Evolutionary conservation across 2,113 vertebrate species (phyloP), one percentile per base, ranked within the genome.

Genomic region (Diadophis punctatus): DNA sequence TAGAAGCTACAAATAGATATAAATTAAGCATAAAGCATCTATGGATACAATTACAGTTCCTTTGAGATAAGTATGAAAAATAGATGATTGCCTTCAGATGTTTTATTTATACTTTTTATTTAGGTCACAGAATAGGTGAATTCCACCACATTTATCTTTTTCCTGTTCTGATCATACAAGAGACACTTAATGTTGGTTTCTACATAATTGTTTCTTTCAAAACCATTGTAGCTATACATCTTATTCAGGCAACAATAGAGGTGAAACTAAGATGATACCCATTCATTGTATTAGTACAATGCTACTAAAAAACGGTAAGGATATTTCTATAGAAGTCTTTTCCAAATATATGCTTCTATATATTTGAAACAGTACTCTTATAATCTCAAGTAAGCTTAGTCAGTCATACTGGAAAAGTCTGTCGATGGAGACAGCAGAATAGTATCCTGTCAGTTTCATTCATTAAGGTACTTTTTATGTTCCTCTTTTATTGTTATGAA

Each of bases 41-140:
- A 90, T 86, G 46, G 48, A 22, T 84, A 51, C 48, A 90, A 60
- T 63, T 52, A 63, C 4, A 86, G 55, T 86, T 90, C 68, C 88
- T 89, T 51, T 86, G 52, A 92, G 74, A 90, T 43, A 10, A 20
- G 80, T 63, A 93, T 90, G 80, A 90, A 93, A 93, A 93, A 90
- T 90, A 43, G 46, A 93, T 93, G 88, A 92, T 22, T 49, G 53
- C 46, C 27, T 89, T 84, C 52, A 93, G 80, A 90, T 93, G 25
- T 90, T 88, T 93, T 93, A 90, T 93, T 90, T 90, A 93, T 93
- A 86, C 39, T 90, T 55, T 52, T 90, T 56, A 90, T 86, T 52
- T 93, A 93, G 46, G n/a, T 90, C 88, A 93, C 48, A 46, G 90
- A 90, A 86, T 60, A 58, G 85, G 74, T n/a, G 5, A 30, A 53